Evolutionary conservation across 2,888 invertebrate species (phyloP).

Genomic region (Perizoma flavofasciatum): DNA sequence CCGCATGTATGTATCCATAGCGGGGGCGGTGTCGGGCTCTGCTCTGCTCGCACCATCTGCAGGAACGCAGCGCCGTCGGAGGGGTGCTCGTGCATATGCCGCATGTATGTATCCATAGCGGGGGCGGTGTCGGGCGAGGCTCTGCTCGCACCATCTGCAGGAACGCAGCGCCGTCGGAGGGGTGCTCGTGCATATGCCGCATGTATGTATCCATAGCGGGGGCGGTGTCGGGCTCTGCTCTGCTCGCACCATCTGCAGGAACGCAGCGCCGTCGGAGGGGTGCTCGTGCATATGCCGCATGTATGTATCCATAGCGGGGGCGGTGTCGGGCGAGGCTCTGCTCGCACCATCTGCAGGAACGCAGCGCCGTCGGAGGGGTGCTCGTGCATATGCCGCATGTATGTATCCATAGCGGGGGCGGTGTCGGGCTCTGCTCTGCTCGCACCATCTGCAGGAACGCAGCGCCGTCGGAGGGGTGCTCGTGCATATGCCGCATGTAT

Average conservation of each 20-base stretch:
- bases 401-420: constrained; percentile 73
- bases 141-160: constrained; percentile 60
- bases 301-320: constrained; percentile 82
- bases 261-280: constrained; percentile 91
- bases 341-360: constrained; percentile 80
- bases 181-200: constrained; percentile 95
- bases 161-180: constrained; percentile 92
- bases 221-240: constrained; percentile 55
- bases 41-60: constrained; percentile 45
- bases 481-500: constrained; percentile 96
- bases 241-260: constrained; percentile 73
- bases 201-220: constrained; percentile 86
- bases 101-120: constrained; percentile 87
- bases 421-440: constrained; percentile 56
- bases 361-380: constrained; percentile 92
- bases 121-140: constrained; percentile 47
- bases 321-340: constrained; percentile 51
- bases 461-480: constrained; percentile 93
- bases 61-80: constrained; percentile 91
- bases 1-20: constrained; percentile 89
- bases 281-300: constrained; percentile 96
- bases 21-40: constrained; percentile 57
- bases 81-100: constrained; percentile 96
- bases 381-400: constrained; percentile 97
- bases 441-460: constrained; percentile 79